Conservation (phyloP, 2,888 invertebrate species). For the Dryobota labecula region DNA sequence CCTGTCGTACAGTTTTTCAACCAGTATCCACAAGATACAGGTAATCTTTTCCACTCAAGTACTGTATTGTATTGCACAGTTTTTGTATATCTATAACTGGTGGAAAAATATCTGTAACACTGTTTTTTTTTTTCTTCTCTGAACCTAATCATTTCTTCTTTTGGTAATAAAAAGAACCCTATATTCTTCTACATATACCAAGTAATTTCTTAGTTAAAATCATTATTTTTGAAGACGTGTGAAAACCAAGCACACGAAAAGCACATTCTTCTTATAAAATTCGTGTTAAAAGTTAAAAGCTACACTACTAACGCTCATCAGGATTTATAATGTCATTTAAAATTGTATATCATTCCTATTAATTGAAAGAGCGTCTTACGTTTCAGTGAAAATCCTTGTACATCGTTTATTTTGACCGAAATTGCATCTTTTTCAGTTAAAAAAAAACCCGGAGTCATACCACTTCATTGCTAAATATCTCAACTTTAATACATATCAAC, state of each 20-base stretch:
- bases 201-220: neutral
- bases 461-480: slow-evolving; percentile 12
- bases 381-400: too few relatives aligned
- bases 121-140: neutral
- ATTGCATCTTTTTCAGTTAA: neutral
- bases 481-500: slow-evolving; percentile 60
- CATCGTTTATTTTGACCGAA: neutral
- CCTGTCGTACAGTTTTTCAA: too few relatives aligned
- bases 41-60: too few relatives aligned
- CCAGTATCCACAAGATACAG: too few relatives aligned
- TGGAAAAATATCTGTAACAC: neutral
- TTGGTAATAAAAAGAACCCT: neutral
- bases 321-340: neutral
- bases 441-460: neutral
- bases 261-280: too few relatives aligned
- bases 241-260: neutral
- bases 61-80: too few relatives aligned
- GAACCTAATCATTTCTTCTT: too few relatives aligned
- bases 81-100: too few relatives aligned
- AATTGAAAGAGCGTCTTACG: too few relatives aligned
- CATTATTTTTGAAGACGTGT: neutral
- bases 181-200: too few relatives aligned
- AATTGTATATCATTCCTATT: neutral
- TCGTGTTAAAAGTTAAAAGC: too few relatives aligned
- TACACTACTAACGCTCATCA: too few relatives aligned